Conservation (phyloP, 1,140 invertebrate genomes). For the Chironomus tepperi region DNA sequence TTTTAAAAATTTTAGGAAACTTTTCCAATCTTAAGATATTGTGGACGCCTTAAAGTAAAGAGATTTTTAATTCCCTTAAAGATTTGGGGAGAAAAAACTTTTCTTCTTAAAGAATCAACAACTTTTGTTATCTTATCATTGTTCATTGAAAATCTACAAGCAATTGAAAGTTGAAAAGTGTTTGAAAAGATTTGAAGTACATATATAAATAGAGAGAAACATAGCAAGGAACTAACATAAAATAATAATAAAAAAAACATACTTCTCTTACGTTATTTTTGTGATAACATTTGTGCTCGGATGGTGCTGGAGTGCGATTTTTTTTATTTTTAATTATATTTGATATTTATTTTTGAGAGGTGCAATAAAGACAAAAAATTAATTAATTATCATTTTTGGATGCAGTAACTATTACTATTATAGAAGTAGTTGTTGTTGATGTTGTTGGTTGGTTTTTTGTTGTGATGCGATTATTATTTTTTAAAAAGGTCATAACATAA, state of each 20-base stretch:
- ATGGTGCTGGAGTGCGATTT: conserved; percentile 14
- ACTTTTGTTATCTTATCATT: too few species aligned
- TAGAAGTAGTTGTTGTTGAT: not conserved
- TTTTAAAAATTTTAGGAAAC: too few species aligned
- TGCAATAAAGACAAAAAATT: conserved; percentile 19
- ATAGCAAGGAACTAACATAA: not conserved
- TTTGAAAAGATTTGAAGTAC: not conserved
- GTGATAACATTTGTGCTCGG: conserved; percentile 20
- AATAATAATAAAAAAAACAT: conserved; percentile 3
- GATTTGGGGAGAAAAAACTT: not conserved
- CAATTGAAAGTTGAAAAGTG: too few species aligned
- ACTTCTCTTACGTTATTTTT: conserved; percentile 23
- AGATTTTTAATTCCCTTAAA: not conserved
- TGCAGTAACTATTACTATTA: conserved; percentile 10
- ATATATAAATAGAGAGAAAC: not conserved
- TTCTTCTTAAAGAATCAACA: too few species aligned
- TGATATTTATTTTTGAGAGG: not conserved
- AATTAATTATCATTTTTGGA: conserved; percentile 10
- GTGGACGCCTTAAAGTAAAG: not conserved
- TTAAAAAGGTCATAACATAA: too few species aligned
- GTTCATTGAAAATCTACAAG: too few species aligned
- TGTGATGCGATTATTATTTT: not conserved
- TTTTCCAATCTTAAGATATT: too few species aligned
- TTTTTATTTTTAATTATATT: conserved; percentile 13
- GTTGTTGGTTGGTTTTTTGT: not conserved